Percentiles rank a stretch among this genome's conserved stretches.
phyloP scores from a whole-genome alignment of 30 jellyfish, hydroid and myxozoan species.

The Clytia hemisphaerica region DNA sequence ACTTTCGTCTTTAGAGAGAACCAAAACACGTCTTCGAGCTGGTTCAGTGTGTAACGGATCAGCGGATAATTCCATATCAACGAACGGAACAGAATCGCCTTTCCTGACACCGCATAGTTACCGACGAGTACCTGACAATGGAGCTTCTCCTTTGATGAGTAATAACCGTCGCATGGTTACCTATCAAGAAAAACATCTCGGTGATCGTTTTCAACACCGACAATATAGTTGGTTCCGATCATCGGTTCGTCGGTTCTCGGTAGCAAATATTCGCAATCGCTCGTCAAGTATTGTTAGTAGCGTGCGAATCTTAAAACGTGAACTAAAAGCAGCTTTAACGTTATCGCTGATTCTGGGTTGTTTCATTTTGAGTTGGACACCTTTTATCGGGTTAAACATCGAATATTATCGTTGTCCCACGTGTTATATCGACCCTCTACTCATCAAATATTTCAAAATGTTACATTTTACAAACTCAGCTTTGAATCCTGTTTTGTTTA shows the following conservation, averaged over 20 bases:
- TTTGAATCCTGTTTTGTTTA: constrained; percentile 58
- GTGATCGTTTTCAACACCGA: too few relatives aligned
- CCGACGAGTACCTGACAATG: too few relatives aligned
- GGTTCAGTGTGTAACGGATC: too few relatives aligned
- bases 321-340: constrained; percentile 81
- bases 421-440: not conserved
- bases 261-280: too few relatives aligned
- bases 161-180: too few relatives aligned
- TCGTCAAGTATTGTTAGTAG: not conserved
- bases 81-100: too few relatives aligned
- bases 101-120: too few relatives aligned
- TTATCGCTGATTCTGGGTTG: constrained; percentile 70
- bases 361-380: constrained; percentile 76
- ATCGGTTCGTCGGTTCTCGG: too few relatives aligned
- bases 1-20: constrained; percentile 2
- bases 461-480: constrained; percentile 78
- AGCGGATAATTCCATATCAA: too few relatives aligned
- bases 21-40: constrained; percentile 11
- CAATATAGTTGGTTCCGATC: too few relatives aligned
- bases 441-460: constrained; percentile 51
- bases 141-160: too few relatives aligned
- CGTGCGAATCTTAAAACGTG: constrained; percentile 19
- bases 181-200: too few relatives aligned
- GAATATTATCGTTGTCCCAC: not conserved
- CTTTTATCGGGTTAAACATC: constrained; percentile 61